A percentile compares a stretch with the other conserved stretches of the same genome.
These are phyloP conservation scores for Rhynchonycteris naso DNA, from an alignment of 2,797 vertebrate genomes.

Conservation along the genomic window DNA sequence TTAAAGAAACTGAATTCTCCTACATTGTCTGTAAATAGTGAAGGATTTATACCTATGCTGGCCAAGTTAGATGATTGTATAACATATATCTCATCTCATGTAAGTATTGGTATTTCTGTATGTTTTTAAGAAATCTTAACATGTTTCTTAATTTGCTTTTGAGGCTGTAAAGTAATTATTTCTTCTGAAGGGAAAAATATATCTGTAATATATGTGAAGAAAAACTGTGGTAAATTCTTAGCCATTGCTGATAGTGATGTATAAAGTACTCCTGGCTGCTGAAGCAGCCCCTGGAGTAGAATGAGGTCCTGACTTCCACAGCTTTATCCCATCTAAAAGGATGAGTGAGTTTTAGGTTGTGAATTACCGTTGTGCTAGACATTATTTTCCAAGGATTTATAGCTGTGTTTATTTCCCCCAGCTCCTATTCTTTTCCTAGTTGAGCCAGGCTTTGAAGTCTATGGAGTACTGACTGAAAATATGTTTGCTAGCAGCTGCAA, in stretches of 20 bases:
- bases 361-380: not conserved
- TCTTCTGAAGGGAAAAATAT: not conserved
- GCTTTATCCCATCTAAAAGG: not conserved
- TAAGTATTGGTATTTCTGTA: conserved; percentile 86
- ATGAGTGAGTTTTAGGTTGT: not conserved
- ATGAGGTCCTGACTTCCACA: not conserved
- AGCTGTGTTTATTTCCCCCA: not conserved
- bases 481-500: not conserved
- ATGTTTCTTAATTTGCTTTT: conserved; percentile 14
- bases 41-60: conserved; percentile 98
- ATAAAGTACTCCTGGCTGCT: not conserved
- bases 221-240: not conserved
- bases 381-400: not conserved
- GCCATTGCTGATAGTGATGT: not conserved
- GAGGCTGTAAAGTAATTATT: conserved; percentile 24
- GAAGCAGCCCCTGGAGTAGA: not conserved
- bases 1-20: conserved; percentile 97
- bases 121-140: conserved; percentile 43
- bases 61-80: conserved; percentile 98
- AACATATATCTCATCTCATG: conserved; percentile 96
- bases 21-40: conserved; percentile 97
- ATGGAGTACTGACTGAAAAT: not conserved
- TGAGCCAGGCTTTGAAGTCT: not conserved
- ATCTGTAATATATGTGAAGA: not conserved
- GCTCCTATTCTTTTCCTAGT: not conserved